Percentiles rank a stretch among this genome's conserved stretches.
phyloP scores from a whole-genome alignment of 1,140 invertebrate species.

The Drosophila fuyamai region DNA sequence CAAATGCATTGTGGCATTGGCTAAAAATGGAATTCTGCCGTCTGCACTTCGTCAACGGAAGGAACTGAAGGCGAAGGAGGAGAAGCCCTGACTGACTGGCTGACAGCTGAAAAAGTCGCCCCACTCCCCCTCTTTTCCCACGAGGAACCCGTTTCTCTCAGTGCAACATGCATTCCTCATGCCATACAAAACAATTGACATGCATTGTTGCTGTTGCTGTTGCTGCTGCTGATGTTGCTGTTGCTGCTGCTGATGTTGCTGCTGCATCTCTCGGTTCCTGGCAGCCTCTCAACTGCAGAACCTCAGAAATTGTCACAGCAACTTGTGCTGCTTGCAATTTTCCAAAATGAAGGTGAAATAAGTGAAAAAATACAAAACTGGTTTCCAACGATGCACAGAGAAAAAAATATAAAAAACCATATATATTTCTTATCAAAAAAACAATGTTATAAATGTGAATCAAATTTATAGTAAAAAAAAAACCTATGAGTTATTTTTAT shows the following conservation, averaged over 20 bases:
- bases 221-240: constrained; percentile 21
- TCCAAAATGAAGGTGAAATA: constrained; percentile 68
- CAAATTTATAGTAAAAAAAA: neutral
- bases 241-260: constrained; percentile 10
- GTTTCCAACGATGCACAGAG: constrained; percentile 38
- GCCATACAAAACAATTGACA: constrained; percentile 83
- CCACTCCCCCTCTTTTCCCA: constrained; percentile 8
- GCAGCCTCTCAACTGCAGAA: constrained; percentile 46
- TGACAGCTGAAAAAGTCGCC: constrained; percentile 63
- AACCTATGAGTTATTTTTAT: too few relatives aligned
- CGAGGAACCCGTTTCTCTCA: constrained; percentile 54
- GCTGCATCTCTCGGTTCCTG: constrained; percentile 29
- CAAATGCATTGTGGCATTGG: constrained; percentile 78
- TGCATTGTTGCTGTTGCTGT: constrained; percentile 62
- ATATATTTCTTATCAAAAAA: too few relatives aligned
- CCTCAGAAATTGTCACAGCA: constrained; percentile 68
- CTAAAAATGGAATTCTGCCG: constrained; percentile 80
- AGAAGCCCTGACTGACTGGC: constrained; percentile 23
- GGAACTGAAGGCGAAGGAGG: constrained; percentile 12
- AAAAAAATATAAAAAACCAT: neutral
- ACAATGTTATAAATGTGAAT: too few relatives aligned
- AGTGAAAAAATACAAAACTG: constrained; percentile 54
- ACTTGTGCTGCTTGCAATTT: constrained; percentile 54
- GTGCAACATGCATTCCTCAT: constrained; percentile 78
- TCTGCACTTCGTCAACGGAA: constrained; percentile 69